Conservation (phyloP, 1,140 invertebrate species). For the Platorchestia sp. region DNA sequence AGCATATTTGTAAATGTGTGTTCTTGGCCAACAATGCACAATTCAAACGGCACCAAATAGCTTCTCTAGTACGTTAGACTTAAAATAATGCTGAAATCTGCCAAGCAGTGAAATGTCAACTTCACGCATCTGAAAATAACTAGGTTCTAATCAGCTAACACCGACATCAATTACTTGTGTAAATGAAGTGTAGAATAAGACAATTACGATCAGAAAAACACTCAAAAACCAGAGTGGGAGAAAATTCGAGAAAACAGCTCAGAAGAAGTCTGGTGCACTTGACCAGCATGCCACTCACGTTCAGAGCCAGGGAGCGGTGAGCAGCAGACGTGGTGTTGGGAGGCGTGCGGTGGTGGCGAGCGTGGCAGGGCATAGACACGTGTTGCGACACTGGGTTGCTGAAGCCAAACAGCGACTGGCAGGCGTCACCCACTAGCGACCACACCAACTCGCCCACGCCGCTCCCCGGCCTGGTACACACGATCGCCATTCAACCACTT, state of each 20-base stretch:
- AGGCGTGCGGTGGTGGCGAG: not conserved
- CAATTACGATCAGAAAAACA: not conserved
- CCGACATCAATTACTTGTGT: not conserved
- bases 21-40: not conserved
- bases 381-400: not conserved
- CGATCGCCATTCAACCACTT: not conserved
- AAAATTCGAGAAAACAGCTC: not conserved
- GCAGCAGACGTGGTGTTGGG: not conserved
- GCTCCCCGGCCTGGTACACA: slow-evolving; percentile 23
- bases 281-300: not conserved
- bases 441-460: slow-evolving; percentile 16
- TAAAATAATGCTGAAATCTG: not conserved
- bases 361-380: not conserved
- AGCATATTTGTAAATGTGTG: not conserved
- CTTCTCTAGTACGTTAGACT: too few relatives aligned
- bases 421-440: slow-evolving; percentile 29
- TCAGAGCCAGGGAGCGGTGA: not conserved
- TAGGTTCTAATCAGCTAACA: not conserved
- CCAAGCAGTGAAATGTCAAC: not conserved
- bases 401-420: slow-evolving; percentile 27
- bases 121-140: not conserved
- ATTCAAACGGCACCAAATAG: not conserved
- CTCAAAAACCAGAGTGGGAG: not conserved
- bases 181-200: not conserved
- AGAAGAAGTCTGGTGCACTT: too few relatives aligned